Evolutionary conservation across 1,140 invertebrate species (phyloP).

Genomic region (Artemia franciscana): DNA sequence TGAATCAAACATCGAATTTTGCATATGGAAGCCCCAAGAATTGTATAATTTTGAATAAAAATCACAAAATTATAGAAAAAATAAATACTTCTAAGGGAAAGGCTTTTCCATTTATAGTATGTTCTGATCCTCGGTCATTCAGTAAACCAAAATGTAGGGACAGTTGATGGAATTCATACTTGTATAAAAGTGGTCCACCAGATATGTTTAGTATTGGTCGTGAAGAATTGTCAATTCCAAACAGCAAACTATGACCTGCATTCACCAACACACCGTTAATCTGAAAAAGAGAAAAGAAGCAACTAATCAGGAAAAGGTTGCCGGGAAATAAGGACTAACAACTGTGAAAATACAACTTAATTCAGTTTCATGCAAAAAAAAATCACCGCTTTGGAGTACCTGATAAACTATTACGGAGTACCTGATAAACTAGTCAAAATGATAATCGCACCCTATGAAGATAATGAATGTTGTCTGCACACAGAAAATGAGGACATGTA

Average conservation of each 20-base stretch:
- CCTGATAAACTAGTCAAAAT: no score
- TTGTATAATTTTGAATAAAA: no score
- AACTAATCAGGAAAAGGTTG: not conserved
- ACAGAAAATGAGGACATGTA: no score
- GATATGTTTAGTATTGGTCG: slow-evolving; percentile 56
- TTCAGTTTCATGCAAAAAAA: slow-evolving; percentile 4
- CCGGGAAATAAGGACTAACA: not conserved
- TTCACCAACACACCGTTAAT: slow-evolving; percentile 64
- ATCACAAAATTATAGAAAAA: no score
- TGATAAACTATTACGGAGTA: no score
- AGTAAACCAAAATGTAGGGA: slow-evolving; percentile 80
- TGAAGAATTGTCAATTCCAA: slow-evolving; percentile 15
- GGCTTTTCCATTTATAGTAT: slow-evolving; percentile 68
- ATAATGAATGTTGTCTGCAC: no score
- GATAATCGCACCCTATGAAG: no score
- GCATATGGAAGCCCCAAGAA: no score
- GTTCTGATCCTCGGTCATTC: slow-evolving; percentile 70
- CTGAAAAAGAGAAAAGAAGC: slow-evolving; percentile 25
- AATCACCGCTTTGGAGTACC: no score
- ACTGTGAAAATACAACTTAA: not conserved
- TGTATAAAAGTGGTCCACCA: slow-evolving; percentile 81
- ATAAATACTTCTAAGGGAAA: slow-evolving; percentile 91
- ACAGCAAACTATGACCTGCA: slow-evolving; percentile 41
- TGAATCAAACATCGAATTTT: no score
- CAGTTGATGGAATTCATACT: slow-evolving; percentile 79